These are phyloP conservation scores for Apamea epomidion DNA, from an alignment of 2,888 invertebrate species.

Conservation along the genomic window DNA sequence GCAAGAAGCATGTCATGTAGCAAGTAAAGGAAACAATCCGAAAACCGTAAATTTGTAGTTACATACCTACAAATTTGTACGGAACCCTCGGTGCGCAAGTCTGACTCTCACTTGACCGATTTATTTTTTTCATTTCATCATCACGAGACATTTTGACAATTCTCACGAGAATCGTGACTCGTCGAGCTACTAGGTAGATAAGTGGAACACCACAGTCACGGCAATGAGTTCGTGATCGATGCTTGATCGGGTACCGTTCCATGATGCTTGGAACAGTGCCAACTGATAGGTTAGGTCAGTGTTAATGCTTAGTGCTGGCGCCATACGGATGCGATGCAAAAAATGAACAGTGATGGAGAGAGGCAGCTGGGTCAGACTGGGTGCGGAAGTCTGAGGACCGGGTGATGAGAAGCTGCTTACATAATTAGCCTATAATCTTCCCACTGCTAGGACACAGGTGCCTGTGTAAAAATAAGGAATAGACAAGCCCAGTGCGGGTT, in stretches of 20 bases:
- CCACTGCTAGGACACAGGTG: too few relatives aligned
- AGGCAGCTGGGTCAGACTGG: background rate
- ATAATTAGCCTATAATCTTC: too few relatives aligned
- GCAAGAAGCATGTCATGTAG: too few relatives aligned
- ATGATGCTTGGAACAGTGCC: conserved; percentile 42
- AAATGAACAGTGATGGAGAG: background rate
- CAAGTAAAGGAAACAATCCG: too few relatives aligned
- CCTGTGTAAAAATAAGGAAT: too few relatives aligned
- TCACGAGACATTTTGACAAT: conserved; percentile 18
- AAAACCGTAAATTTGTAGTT: too few relatives aligned
- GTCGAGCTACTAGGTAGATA: conserved; percentile 22
- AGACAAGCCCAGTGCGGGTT: too few relatives aligned
- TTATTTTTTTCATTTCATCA: too few relatives aligned
- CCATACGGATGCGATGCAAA: background rate
- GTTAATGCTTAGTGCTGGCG: background rate
- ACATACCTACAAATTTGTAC: too few relatives aligned
- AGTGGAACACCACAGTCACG: conserved; percentile 57
- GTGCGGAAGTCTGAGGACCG: background rate
- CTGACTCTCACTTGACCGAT: too few relatives aligned
- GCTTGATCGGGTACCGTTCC: conserved; percentile 47
- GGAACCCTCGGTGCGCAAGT: too few relatives aligned
- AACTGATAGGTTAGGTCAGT: conserved; percentile 1
- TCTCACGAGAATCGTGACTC: conserved; percentile 48
- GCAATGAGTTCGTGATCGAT: conserved; percentile 51
- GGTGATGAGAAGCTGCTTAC: too few relatives aligned